Evolutionary conservation across 2,888 invertebrate genomes (phyloP), one percentile per base, ranked within the genome.

Genomic region (Phortica okadai): DNA sequence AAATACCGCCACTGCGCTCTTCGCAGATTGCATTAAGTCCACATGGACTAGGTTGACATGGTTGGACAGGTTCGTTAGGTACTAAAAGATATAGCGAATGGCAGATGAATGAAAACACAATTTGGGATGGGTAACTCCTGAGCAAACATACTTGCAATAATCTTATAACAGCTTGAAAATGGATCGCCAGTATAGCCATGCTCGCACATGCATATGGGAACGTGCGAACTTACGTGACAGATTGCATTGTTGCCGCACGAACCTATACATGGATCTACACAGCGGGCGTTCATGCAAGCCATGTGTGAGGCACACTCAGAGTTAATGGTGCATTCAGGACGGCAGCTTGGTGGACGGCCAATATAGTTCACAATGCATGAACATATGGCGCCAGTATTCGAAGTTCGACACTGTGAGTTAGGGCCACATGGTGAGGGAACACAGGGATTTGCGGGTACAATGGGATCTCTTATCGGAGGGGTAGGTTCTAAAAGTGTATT

Each of bases 231-330:
- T 50, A 93, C 93, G 79, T 93, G 93, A 83, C 95, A 95, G 3
- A 92, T 90, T 0, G 95, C 94, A 85, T 94, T 93, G 21, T 93
- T 93, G 41, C 95, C 95, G 87, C 95, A 95, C 0, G 95, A 93
- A 14, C 94, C 94, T 25, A 93, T 90, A 83, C 95, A 95, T 5
- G 95, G 95, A 89, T 95, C 92, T 56, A 90, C 86, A 79, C 94
- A 94, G 66, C 91, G 91, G 21, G 92, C 92, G 82, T 93, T 92
- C 82, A 92, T 90, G 83, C 94, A 94, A 41, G 92, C 92, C 89
- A 90, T 89, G 82, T 92, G 87, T 6, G 92, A 89, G 1, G 92
- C 89, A 82, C 94, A 94, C 81, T 94, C 93, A 0, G 92, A 91
- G 83, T 93, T 93, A 50, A 92, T 92, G 50, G 92, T 92, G 91